Conservation (phyloP, 1,140 invertebrate species). For the Drosophila bocki region DNA sequence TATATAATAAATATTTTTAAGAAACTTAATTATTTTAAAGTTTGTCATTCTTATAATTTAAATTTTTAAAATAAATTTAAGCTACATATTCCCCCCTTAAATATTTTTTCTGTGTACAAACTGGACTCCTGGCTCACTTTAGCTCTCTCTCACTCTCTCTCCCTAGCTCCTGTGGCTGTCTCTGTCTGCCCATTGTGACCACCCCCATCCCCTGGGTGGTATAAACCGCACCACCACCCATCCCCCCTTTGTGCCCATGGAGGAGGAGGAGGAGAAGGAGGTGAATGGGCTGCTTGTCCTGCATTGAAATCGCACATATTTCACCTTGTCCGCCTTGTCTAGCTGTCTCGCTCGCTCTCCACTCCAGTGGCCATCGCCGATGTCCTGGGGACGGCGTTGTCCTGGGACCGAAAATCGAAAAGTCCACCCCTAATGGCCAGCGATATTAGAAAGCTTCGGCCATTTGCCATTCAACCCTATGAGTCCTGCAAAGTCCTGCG, state of each 20-base stretch:
- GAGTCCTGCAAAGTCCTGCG: conserved; percentile 14
- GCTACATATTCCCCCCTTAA: too few species aligned
- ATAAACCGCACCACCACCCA: conserved; percentile 2
- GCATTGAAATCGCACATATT: conserved; percentile 50
- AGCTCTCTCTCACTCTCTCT: conserved; percentile 14
- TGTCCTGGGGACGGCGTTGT: conserved; percentile 15
- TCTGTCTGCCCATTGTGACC: conserved; percentile 5
- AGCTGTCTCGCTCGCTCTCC: conserved; percentile 11
- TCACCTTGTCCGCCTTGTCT: conserved; percentile 26
- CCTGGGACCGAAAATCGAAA: conserved; percentile 52
- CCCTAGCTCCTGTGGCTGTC: background rate
- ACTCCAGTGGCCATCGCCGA: conserved; percentile 10
- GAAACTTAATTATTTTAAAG: background rate
- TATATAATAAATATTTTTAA: background rate
- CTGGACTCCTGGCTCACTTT: conserved; percentile 9
- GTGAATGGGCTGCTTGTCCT: conserved; percentile 36
- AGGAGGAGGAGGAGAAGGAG: conserved; percentile 3
- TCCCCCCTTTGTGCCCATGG: conserved; percentile 11
- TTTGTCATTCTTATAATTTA: too few species aligned
- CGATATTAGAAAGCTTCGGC: conserved; percentile 40
- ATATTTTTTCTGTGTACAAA: conserved; percentile 7
- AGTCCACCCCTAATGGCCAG: conserved; percentile 75
- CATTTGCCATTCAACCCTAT: conserved; percentile 74
- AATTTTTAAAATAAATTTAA: background rate
- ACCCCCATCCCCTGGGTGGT: background rate